phyloP scores from a whole-genome alignment of 2,113 vertebrate species.

The Ranitomeya imitator region DNA sequence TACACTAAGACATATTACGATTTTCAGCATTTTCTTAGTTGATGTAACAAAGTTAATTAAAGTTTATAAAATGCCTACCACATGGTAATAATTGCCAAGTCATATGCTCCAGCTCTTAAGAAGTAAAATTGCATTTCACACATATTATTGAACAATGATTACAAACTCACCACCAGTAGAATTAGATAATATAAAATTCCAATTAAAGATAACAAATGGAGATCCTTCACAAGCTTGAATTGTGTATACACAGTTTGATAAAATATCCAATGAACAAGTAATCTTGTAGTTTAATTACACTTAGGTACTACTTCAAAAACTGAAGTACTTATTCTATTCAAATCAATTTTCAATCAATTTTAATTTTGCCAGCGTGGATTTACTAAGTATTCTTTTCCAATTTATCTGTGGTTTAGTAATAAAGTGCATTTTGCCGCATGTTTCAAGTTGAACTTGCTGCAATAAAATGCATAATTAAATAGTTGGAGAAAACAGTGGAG shows the following conservation, averaged over 20 bases:
- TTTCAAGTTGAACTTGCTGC: not conserved
- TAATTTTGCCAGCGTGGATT: slow-evolving; percentile 13
- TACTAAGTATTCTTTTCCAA: not conserved
- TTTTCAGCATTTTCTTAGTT: slow-evolving; percentile 9
- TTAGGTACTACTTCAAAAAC: not conserved
- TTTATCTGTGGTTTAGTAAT: not conserved
- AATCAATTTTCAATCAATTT: slow-evolving; percentile 22
- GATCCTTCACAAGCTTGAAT: slow-evolving; percentile 1
- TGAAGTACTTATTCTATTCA: not conserved
- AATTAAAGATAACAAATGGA: slow-evolving; percentile 33
- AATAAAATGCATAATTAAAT: slow-evolving; percentile 21
- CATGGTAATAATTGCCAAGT: not conserved
- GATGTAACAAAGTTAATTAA: slow-evolving; percentile 24
- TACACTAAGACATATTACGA: not conserved
- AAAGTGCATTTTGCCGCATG: not conserved
- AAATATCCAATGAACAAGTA: not conserved
- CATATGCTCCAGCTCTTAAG: slow-evolving; percentile 51
- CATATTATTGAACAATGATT: slow-evolving; percentile 13
- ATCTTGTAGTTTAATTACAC: not conserved
- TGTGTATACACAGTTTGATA: not conserved
- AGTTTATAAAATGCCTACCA: slow-evolving; percentile 5
- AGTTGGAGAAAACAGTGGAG: not conserved
- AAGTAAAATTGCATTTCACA: slow-evolving; percentile 28
- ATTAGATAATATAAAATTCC: slow-evolving; percentile 28
- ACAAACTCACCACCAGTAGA: slow-evolving; percentile 3